A percentile compares a stretch with the other conserved stretches of the same genome.
Conservation (phyloP, 2,113 vertebrate genomes). For the Callorhinus ursinus region DNA sequence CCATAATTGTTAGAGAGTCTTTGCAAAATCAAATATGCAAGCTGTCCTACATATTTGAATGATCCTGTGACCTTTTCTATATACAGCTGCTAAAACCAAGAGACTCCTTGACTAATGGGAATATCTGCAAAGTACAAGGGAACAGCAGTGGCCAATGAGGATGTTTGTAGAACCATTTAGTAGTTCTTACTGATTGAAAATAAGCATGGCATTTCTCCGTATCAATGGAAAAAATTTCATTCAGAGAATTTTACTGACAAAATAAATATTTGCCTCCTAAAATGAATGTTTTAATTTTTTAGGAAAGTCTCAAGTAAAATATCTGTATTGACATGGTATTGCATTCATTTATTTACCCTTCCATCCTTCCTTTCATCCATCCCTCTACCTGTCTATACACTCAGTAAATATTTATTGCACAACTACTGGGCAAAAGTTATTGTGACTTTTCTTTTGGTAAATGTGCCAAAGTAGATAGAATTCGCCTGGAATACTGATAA, state of each 20-base stretch:
- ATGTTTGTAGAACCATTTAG: constrained; percentile 37
- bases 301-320: constrained; percentile 46
- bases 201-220: constrained; percentile 9
- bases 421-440: background rate
- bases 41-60: background rate
- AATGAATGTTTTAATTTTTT: constrained; percentile 40
- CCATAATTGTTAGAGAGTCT: background rate
- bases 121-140: background rate
- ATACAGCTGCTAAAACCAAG: constrained; percentile 29
- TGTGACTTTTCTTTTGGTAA: constrained; percentile 9
- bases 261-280: constrained; percentile 19
- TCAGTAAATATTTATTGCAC: background rate
- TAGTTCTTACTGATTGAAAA: constrained; percentile 1
- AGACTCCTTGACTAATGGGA: background rate
- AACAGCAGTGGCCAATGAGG: background rate
- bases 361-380: background rate
- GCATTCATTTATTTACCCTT: background rate
- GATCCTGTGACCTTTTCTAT: constrained; percentile 33
- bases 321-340: constrained; percentile 3
- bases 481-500: background rate
- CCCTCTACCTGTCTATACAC: background rate
- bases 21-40: constrained; percentile 5
- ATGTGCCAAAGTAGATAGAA: background rate
- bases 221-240: constrained; percentile 47
- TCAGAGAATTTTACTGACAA: constrained; percentile 30